Conservation (phyloP, 2,113 vertebrate genomes). For the Brachionichthys hirsutus region DNA sequence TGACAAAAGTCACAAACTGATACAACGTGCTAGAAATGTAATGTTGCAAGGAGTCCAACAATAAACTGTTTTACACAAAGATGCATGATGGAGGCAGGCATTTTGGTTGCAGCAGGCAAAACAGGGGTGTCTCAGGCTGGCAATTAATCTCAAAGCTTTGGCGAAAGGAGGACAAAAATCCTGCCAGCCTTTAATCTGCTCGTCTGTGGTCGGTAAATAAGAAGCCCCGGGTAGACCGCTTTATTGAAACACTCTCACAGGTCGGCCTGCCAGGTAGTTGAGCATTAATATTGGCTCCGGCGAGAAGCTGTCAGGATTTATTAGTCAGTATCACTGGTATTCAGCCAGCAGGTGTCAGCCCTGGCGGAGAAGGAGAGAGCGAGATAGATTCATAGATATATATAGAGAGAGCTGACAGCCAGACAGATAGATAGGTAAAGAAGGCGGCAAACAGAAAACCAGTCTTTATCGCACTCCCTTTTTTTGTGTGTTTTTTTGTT, state of each 20-base stretch:
- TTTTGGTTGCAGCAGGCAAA: constrained; percentile 31
- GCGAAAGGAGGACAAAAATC: constrained; percentile 51
- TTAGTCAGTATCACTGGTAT: constrained; percentile 71
- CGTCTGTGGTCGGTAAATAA: constrained; percentile 71
- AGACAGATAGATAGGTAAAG: constrained; percentile 32
- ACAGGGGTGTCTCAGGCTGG: constrained; percentile 4
- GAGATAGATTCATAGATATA: constrained; percentile 44
- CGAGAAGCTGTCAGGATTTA: constrained; percentile 72
- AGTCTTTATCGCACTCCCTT: constrained; percentile 4
- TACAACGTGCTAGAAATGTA: constrained; percentile 17
- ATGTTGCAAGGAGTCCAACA: constrained; percentile 21
- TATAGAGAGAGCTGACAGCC: constrained; percentile 23
- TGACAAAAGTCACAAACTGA: constrained; percentile 30
- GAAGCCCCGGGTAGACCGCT: constrained; percentile 60
- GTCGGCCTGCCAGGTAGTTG: constrained; percentile 66
- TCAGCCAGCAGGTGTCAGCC: constrained; percentile 71
- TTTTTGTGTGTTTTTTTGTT: background rate
- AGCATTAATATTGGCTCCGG: constrained; percentile 69
- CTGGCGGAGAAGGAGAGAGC: constrained; percentile 56
- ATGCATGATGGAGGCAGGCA: constrained; percentile 3
- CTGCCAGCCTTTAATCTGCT: constrained; percentile 66
- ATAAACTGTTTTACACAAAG: constrained; percentile 8
- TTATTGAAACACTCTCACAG: constrained; percentile 70
- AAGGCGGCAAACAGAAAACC: constrained; percentile 19
- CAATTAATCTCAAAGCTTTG: constrained; percentile 62